These are phyloP conservation scores for Mystacornis crossleyi DNA, from an alignment of 2,113 vertebrate species.

Conservation along the genomic window DNA sequence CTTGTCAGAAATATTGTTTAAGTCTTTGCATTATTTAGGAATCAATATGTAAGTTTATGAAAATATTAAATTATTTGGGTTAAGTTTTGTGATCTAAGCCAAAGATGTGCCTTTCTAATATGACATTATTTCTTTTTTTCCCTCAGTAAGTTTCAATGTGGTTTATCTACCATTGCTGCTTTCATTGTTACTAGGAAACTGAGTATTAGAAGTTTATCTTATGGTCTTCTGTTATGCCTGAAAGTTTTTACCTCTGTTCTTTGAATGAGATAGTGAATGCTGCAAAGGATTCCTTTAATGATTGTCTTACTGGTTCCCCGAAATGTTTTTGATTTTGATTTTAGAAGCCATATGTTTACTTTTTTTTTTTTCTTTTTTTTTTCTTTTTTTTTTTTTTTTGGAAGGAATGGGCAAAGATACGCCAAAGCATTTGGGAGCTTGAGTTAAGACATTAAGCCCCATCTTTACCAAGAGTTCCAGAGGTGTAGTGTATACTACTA, in stretches of 20 bases:
- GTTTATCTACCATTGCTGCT: not conserved
- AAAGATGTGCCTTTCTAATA: not conserved
- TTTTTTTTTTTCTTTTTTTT: not conserved
- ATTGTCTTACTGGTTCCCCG: not conserved
- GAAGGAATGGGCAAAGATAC: not conserved
- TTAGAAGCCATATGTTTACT: not conserved
- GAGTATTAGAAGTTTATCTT: not conserved
- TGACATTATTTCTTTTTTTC: not conserved
- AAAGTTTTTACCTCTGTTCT: not conserved
- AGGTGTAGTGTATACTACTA: not conserved
- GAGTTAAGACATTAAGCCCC: not conserved
- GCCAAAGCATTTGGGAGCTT: not conserved
- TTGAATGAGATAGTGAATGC: not conserved
- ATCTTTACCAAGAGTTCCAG: not conserved
- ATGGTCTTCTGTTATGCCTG: not conserved
- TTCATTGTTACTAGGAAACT: not conserved
- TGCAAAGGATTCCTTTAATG: not conserved
- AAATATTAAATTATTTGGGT: conserved; percentile 41
- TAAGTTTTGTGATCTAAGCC: not conserved
- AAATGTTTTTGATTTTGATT: not conserved
- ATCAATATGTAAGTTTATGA: conserved; percentile 33
- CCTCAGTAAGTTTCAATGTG: not conserved
- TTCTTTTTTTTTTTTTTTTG: not conserved
- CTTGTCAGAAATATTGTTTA: conserved; percentile 1
- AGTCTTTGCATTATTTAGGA: not conserved